Base-by-base conservation (phyloP, 2,113 vertebrate genomes). In the Lophura nycthemera region DNA sequence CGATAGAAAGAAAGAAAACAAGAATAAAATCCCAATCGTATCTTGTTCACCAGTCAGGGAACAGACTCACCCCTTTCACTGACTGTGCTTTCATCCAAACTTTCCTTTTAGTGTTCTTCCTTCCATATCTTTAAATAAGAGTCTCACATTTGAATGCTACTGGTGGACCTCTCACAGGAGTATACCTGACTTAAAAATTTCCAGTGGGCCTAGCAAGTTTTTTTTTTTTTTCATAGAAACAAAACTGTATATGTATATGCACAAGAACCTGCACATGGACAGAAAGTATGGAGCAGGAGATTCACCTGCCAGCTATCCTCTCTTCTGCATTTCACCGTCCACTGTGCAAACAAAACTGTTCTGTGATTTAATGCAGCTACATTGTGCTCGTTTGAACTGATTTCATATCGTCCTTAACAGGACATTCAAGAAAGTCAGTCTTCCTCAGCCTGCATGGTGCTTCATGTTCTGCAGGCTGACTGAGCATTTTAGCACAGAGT, bases 51-150 rank as follows among this genome's bases (percentile, higher is more conserved):
- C 14, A 36, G 0, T 10, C 29, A 52, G 25, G 17, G 21, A 34
- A 72, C 0, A 65, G 15, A 69, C 13, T 72, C 0, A 0, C 3
- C 4, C 3, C 29, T 85, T 67, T 40, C n/a, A 61, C 11, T 70
- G 18, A 48, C 19, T 40, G 21, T 81, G 8, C 8, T 43, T 14
- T 86, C 14, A 14, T 59, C 3, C 20, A 47, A n/a, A 19, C 5
- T 65, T 47, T 12, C n/a, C 27, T 56, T 56, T 59, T 6, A 11
- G 17, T 2, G 5, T 56, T 60, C 18, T 54, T 6, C 32, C 32
- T 67, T 56, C 57, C 11, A 8, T 5, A 13, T 11, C 34, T 47
- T 73, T 73, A 80, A 79, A 76, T 30, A 52, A 54, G 82, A 60
- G 1, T 19, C 12, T 57, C 4, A 11, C 14, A 20, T 77, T 30